These are phyloP conservation scores for Deilephila porcellus DNA, from an alignment of 2,888 invertebrate species.

Conservation along the genomic window DNA sequence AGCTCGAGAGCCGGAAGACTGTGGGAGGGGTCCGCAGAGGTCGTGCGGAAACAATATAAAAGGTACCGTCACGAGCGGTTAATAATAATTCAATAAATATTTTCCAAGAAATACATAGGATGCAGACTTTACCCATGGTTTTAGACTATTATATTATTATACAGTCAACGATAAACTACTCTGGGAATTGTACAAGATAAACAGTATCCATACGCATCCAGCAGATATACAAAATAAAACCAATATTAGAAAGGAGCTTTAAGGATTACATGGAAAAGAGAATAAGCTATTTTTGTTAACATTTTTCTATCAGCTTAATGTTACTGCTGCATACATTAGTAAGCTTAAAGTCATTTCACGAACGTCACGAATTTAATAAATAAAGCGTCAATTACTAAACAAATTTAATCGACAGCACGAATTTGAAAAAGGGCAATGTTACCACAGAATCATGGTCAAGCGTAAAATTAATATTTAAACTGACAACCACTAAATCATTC, in stretches of 20 bases:
- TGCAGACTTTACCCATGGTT: background rate
- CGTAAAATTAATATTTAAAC: background rate
- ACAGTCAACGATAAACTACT: too few species aligned
- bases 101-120: background rate
- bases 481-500: slow-evolving; percentile 15
- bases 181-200: too few species aligned
- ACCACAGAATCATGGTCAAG: background rate
- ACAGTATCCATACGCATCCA: too few species aligned
- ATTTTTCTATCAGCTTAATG: background rate
- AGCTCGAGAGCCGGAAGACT: slow-evolving; percentile 6
- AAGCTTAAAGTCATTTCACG: too few species aligned
- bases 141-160: background rate
- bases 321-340: background rate
- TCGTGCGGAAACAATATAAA: slow-evolving; percentile 4
- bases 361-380: too few species aligned
- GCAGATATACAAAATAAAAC: too few species aligned
- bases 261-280: too few species aligned
- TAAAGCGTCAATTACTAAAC: too few species aligned
- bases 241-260: too few species aligned
- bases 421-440: background rate
- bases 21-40: background rate
- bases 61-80: background rate
- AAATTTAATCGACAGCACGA: background rate
- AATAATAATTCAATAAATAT: too few species aligned
- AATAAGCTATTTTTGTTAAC: background rate